Conservation (phyloP, 1,140 invertebrate genomes). For the Protaetia brevitarsis region DNA sequence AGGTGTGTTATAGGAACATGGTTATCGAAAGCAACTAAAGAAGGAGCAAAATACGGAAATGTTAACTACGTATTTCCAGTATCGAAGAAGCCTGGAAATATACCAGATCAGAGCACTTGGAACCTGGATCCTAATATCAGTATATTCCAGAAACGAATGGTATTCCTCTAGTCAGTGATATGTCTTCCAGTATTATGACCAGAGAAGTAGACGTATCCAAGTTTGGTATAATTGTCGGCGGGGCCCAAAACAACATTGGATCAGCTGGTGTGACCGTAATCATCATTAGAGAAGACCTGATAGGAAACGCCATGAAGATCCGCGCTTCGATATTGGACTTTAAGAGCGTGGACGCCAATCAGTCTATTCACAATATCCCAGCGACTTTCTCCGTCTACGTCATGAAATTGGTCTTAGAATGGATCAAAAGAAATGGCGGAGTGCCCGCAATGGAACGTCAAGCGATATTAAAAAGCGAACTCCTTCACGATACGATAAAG, state of each 20-base stretch:
- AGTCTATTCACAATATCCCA: slow-evolving; percentile 94
- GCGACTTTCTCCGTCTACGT: slow-evolving; percentile 92
- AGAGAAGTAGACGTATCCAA: too few species aligned
- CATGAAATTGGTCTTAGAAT: slow-evolving; percentile 84
- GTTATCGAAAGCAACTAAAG: slow-evolving; percentile 93
- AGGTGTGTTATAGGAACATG: slow-evolving; percentile 83
- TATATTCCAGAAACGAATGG: slow-evolving; percentile 80
- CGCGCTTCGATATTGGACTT: too few species aligned
- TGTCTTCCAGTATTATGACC: slow-evolving; percentile 97
- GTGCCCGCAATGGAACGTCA: slow-evolving; percentile 76
- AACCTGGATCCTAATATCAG: slow-evolving; percentile 84
- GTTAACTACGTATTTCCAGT: slow-evolving; percentile 84
- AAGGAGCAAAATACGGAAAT: slow-evolving; percentile 91
- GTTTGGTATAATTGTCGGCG: slow-evolving; percentile 93
- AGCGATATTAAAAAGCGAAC: too few species aligned
- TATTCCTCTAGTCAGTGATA: slow-evolving; percentile 89
- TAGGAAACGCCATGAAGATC: too few species aligned
- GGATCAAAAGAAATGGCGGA: slow-evolving; percentile 87
- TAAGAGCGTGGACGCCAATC: too few species aligned
- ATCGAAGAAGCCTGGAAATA: slow-evolving; percentile 65
- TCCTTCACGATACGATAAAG: slow-evolving; percentile 85
- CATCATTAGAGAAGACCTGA: too few species aligned
- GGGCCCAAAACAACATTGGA: slow-evolving; percentile 97
- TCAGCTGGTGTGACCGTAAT: slow-evolving; percentile 89
- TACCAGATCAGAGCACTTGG: slow-evolving; percentile 73